Evolutionary conservation across 2,888 invertebrate genomes (phyloP), one percentile per base, ranked within the genome.

Genomic region (Hyppa rectilinea): DNA sequence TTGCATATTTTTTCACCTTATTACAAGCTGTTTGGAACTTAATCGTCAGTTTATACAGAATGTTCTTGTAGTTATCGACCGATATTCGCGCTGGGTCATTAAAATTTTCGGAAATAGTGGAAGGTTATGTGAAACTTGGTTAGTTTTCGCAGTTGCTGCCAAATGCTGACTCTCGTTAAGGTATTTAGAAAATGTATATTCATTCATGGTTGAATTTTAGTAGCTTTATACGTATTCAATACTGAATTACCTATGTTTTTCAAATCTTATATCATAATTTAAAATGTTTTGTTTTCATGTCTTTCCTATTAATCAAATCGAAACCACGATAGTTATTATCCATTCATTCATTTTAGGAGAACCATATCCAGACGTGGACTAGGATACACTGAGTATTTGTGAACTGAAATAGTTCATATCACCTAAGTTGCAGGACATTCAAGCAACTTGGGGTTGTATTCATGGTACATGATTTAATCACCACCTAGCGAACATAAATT

Each of bases 51-150:
- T 50, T 69, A 68, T 50, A 60, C 47, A 52, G 26, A 68, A 60
- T 55, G 23, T 63, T 68, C 45, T 62, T 71, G 23, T 40, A 74
- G 40, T 34, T 70, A 76, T 74, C 61, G 74, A 62, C 47, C 38
- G 50, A 23, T 26, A 29, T 47, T 73, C 34, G n/a, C n/a, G 43
- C n/a, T 65, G 74, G 69, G 50, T 70, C 50, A 47, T n/a, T 58
- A 70, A 12, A 36, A 47, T 77, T 76, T 45, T 70, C 26, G 31
- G 14, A 14, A 49, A 34, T 59, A 43, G 52, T 75, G 58, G 1
- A 29, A 43, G 47, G n/a, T 38, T 55, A 49, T 43, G 47, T 75
- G 23, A 36, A 29, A 29, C 4, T 61, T 61, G 17, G n/a, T 50
- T 55, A 23, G 26, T 47, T 59, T 36, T 40, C 9, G 34, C n/a